phyloP scores from a whole-genome alignment of 2,797 vertebrate genomes.

The Chloroceryle inda region DNA sequence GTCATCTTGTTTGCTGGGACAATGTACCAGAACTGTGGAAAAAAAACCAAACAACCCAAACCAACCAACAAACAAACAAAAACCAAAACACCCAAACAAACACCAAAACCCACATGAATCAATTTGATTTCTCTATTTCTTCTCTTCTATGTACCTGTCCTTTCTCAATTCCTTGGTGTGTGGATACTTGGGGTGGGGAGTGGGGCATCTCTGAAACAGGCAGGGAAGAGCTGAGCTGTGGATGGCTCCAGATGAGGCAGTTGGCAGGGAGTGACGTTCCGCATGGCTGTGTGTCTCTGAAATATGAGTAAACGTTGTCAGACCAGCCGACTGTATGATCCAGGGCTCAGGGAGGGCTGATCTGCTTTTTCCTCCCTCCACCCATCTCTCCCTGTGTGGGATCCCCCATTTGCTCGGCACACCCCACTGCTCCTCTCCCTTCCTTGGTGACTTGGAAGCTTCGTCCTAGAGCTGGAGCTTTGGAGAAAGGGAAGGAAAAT shows the following conservation, averaged over 20 bases:
- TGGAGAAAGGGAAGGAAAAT: constrained; percentile 36
- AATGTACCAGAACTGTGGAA: neutral
- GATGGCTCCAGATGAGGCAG: constrained; percentile 75
- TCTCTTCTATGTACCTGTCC: neutral
- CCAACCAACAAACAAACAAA: neutral
- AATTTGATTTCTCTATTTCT: neutral
- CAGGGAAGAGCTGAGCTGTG: constrained; percentile 7
- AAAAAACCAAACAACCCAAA: neutral
- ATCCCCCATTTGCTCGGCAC: neutral
- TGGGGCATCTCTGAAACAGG: neutral
- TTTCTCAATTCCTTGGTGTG: neutral
- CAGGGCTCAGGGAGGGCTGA: neutral
- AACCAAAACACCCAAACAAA: neutral
- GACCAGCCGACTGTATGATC: constrained; percentile 28
- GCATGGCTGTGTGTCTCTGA: constrained; percentile 72
- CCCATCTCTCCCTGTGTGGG: neutral
- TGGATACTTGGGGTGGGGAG: neutral
- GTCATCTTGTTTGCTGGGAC: neutral
- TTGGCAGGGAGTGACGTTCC: constrained; percentile 73
- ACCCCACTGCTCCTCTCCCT: neutral
- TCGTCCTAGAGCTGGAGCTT: neutral
- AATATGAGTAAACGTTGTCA: constrained; percentile 73
- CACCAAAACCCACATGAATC: neutral
- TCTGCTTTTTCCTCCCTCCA: neutral
- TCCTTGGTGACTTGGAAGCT: constrained; percentile 15